phyloP scores from a whole-genome alignment of 2,113 vertebrate genomes.

The Pituophis catenifer region DNA sequence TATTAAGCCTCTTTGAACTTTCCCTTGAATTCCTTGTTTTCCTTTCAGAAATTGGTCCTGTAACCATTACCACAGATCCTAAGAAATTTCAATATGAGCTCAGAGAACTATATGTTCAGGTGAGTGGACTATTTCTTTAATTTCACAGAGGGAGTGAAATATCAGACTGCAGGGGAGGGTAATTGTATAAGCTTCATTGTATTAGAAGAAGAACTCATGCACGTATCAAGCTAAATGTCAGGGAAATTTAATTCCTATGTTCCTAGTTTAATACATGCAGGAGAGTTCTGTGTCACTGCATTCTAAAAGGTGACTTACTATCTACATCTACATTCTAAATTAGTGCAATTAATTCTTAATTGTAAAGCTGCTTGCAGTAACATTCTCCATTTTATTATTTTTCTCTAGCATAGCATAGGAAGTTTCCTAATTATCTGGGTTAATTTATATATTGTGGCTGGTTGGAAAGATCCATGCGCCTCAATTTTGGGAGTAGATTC shows the following conservation, averaged over 20 bases:
- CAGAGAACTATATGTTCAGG: slow-evolving; percentile 97
- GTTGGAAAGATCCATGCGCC: not conserved
- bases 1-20: not conserved
- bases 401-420: not conserved
- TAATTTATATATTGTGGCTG: not conserved
- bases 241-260: slow-evolving; percentile 36
- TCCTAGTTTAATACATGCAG: slow-evolving; percentile 1
- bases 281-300: not conserved
- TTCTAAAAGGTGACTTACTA: not conserved
- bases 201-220: not conserved
- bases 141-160: not conserved
- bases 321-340: not conserved
- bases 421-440: not conserved
- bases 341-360: not conserved
- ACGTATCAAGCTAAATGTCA: not conserved
- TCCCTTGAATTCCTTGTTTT: not conserved
- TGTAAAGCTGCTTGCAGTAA: not conserved
- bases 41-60: slow-evolving; percentile 91
- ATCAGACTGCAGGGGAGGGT: not conserved
- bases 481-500: not conserved
- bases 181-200: not conserved
- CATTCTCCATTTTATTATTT: not conserved
- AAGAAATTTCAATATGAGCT: slow-evolving; percentile 98
- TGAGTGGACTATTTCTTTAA: slow-evolving; percentile 60
- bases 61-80: slow-evolving; percentile 97